phyloP scores from a whole-genome alignment of 1,140 invertebrate genomes.

The Galendromus occidentalis region DNA sequence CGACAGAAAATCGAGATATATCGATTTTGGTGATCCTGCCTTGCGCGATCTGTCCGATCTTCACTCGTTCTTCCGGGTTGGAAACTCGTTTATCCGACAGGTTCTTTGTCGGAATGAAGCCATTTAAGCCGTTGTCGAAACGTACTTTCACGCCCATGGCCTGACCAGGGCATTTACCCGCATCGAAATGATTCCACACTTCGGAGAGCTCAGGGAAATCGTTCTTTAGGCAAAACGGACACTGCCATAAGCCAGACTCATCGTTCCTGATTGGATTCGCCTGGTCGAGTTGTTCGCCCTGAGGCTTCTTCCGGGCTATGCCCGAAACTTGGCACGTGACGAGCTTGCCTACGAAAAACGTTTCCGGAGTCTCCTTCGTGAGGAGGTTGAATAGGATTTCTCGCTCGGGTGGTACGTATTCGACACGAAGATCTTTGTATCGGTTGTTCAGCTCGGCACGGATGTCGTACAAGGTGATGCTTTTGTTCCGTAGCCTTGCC shows the following conservation, averaged over 20 bases:
- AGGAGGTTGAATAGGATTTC: slow-evolving; percentile 85
- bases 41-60: slow-evolving; percentile 63
- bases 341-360: slow-evolving; percentile 77
- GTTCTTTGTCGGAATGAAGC: slow-evolving; percentile 87
- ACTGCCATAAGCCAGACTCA: slow-evolving; percentile 84
- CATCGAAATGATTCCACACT: slow-evolving; percentile 96
- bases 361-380: slow-evolving; percentile 87
- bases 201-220: slow-evolving; percentile 86
- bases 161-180: slow-evolving; percentile 79
- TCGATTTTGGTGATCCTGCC: slow-evolving; percentile 89
- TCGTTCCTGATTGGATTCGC: slow-evolving; percentile 85
- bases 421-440: slow-evolving; percentile 75
- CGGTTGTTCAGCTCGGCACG: slow-evolving; percentile 78
- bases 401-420: slow-evolving; percentile 52
- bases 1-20: slow-evolving; percentile 76
- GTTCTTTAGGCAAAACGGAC: slow-evolving; percentile 87
- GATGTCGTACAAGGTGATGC: slow-evolving; percentile 92
- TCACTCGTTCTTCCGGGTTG: slow-evolving; percentile 76
- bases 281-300: slow-evolving; percentile 76
- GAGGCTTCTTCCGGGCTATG: slow-evolving; percentile 57
- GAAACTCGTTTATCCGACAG: slow-evolving; percentile 80
- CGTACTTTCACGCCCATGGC: slow-evolving; percentile 71
- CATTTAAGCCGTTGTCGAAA: slow-evolving; percentile 79
- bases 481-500: slow-evolving; percentile 89
- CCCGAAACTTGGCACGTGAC: slow-evolving; percentile 31